Evolutionary conservation across 2,113 vertebrate genomes (phyloP).

Genomic region (Rhodinocichla rosea): DNA sequence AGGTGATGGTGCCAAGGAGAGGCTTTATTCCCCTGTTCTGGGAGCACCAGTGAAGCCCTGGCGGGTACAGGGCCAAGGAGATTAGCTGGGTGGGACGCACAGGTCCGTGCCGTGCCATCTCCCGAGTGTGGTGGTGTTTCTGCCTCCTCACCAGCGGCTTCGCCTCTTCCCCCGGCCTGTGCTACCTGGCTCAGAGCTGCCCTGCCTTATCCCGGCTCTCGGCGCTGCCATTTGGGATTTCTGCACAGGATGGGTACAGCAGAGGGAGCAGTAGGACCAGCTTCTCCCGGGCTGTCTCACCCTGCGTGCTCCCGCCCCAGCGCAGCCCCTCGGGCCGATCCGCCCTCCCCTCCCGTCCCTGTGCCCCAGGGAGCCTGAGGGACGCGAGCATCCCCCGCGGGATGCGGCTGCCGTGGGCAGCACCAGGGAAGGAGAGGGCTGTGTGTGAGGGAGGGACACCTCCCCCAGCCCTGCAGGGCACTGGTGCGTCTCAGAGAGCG

Average conservation of each 20-base stretch:
- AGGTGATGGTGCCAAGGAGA: background rate
- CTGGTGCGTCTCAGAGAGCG: background rate
- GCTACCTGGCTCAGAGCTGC: background rate
- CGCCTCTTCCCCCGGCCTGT: background rate
- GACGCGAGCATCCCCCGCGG: background rate
- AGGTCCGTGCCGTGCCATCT: rapidly evolving
- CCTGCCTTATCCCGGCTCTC: background rate
- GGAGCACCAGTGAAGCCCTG: background rate
- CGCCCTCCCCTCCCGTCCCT: background rate
- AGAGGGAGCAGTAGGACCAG: slow-evolving; percentile 65
- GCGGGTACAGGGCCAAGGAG: background rate
- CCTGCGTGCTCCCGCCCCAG: background rate
- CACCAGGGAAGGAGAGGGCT: background rate
- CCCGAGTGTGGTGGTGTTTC: background rate
- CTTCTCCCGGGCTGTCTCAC: background rate
- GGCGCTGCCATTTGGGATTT: background rate
- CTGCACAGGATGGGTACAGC: slow-evolving; percentile 51
- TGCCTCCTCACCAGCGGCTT: background rate
- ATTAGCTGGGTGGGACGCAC: rapidly evolving
- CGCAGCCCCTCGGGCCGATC: background rate
- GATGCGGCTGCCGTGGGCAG: rapidly evolving
- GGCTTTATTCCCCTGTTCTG: background rate
- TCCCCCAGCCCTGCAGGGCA: background rate
- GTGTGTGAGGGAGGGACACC: background rate
- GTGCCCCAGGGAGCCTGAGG: rapidly evolving